These are phyloP conservation scores for Oscheius sp. DNA, from an alignment of 2,888 invertebrate genomes.

Conservation along the genomic window DNA sequence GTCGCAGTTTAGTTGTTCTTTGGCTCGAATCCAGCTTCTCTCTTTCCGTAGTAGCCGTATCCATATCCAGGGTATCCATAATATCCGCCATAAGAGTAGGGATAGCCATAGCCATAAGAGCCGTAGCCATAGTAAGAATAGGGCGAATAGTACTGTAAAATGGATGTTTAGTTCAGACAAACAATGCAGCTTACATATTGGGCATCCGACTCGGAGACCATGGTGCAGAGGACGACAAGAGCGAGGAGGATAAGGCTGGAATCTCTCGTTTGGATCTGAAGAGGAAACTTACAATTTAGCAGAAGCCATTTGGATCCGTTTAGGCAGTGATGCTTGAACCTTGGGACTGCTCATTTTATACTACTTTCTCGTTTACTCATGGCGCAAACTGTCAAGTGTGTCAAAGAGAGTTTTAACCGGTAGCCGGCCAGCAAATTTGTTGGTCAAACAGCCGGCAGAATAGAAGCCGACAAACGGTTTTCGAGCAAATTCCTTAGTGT, in stretches of 20 bases:
- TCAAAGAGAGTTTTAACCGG: slow-evolving; percentile 26
- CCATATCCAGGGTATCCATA: too few relatives aligned
- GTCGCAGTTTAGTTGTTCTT: slow-evolving; percentile 13
- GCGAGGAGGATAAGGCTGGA: slow-evolving; percentile 21
- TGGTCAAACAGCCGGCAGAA: slow-evolving; percentile 9
- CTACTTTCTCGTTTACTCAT: slow-evolving; percentile 6
- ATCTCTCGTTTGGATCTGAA: not conserved
- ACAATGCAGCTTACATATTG: slow-evolving; percentile 15
- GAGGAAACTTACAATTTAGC: slow-evolving; percentile 23
- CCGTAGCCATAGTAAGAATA: slow-evolving; percentile 20
- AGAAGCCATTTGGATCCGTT: slow-evolving; percentile 24
- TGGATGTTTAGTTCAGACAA: too few relatives aligned
- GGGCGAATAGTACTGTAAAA: not conserved
- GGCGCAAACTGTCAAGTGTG: slow-evolving; percentile 31
- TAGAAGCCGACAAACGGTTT: not conserved
- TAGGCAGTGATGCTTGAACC: slow-evolving; percentile 4
- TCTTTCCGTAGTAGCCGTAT: slow-evolving; percentile 34
- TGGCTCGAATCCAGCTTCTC: slow-evolving; percentile 33
- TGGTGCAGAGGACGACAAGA: slow-evolving; percentile 21
- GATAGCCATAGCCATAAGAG: slow-evolving; percentile 33
- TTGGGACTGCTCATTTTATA: slow-evolving; percentile 3
- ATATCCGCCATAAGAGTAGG: slow-evolving; percentile 31
- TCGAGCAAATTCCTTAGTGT: not conserved
- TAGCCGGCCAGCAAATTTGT: not conserved
- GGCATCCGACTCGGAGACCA: slow-evolving; percentile 14